Percentiles rank a stretch among this genome's conserved stretches.
phyloP scores from a whole-genome alignment of 37 sponge, comb jelly and placozoan genomes.

The Axinella damicornis region DNA sequence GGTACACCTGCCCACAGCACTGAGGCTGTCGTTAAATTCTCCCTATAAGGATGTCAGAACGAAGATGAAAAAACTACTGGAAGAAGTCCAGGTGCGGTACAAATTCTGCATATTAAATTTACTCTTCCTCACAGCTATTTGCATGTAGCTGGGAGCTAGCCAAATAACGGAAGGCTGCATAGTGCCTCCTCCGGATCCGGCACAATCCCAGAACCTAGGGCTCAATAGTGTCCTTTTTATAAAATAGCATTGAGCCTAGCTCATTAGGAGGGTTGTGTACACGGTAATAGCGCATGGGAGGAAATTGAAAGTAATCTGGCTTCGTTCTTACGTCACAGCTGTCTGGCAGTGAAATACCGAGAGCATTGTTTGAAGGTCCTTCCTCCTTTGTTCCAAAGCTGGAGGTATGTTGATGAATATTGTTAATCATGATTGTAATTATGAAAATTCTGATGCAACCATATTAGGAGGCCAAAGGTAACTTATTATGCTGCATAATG shows the following conservation, averaged over 20 bases:
- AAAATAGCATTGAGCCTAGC: no score
- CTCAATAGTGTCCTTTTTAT: no score
- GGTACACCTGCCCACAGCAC: conserved; percentile 53
- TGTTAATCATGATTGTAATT: neutral
- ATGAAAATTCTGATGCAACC: no score
- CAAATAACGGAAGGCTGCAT: no score
- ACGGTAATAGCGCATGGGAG: no score
- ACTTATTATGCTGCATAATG: no score
- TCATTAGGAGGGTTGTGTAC: no score
- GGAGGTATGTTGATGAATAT: conserved; percentile 43
- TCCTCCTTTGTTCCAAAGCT: conserved; percentile 65
- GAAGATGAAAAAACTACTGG: conserved; percentile 32
- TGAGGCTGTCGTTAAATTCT: conserved; percentile 44
- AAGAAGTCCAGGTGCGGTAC: conserved; percentile 47
- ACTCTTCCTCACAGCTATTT: no score
- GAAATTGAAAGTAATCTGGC: no score
- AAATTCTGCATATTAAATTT: neutral
- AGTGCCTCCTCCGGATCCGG: no score
- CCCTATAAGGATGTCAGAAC: conserved; percentile 73
- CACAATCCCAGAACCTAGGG: no score
- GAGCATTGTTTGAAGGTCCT: conserved; percentile 44
- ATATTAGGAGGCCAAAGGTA: no score
- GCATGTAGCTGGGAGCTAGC: neutral
- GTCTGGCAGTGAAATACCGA: conserved; percentile 30
- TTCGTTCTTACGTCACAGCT: conserved; percentile 21